Base-by-base conservation (phyloP, 2,888 invertebrate genomes). In the Eupithecia tripunctaria region DNA sequence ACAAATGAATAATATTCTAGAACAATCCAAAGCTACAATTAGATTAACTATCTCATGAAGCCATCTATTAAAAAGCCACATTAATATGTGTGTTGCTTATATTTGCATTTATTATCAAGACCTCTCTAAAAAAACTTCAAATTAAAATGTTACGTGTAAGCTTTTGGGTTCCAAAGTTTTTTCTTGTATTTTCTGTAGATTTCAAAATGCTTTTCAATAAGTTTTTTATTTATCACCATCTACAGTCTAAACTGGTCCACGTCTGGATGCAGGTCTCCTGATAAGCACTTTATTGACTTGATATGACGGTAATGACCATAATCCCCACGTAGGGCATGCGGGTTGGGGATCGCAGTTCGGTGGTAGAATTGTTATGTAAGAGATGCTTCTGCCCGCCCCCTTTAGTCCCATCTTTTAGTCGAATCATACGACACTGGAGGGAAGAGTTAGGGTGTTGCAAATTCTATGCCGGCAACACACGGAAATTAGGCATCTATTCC, bases 71-170 rank as follows among this genome's bases (percentile, higher is more conserved):
- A 25, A 47, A 56, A 56, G 25, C 56, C 21, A 56, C 21, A 25
- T 56, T 12, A 56, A 25, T 21, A 47, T 21, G 25, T 56, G 25
- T 56, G 25, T 25, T 56, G 56, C 56, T 2, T 25, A 56, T 56
- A 56, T 56, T 56, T 56, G 56, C 56, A 56, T 56, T 56, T 56
- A 56, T 56, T 25, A 56, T 21, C 7, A 21, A 51, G 56, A n/a
- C n/a, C n/a, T 56, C 56, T 56, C 25, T 2, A 21, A 25, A 25
- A 56, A 56, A 56, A 25, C 25, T 14, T 56, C 21, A 21, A 25
- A 25, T 4, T n/a, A 12, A 12, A 56, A 56, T 12, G 14, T 2
- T 1, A 25, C 56, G 21, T 51, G 10, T 51, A 51, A 25, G 25
- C 25, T 21, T 56, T 56, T 56, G 56, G 56, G 56, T 56, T 56